Conservation (phyloP, 1,140 invertebrate species). For the Luehdorfia chinensis region DNA sequence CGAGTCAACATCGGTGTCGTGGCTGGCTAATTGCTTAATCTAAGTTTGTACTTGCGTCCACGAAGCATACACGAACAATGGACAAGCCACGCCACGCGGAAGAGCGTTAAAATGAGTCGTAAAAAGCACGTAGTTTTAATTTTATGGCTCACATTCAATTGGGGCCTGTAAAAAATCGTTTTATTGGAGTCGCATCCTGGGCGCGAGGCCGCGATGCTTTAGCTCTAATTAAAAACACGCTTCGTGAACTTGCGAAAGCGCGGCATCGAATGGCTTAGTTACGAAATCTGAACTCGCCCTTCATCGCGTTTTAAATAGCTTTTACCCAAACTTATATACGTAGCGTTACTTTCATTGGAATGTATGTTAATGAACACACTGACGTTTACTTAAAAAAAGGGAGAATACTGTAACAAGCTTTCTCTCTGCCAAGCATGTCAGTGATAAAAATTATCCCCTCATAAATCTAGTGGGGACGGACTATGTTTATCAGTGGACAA, state of each 20-base stretch:
- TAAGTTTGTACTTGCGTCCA: slow-evolving; percentile 47
- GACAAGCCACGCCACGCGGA: slow-evolving; percentile 52
- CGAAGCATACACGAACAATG: slow-evolving; percentile 49
- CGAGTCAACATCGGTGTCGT: slow-evolving; percentile 36
- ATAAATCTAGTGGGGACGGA: no score
- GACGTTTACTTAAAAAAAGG: no score
- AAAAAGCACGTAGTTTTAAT: slow-evolving; percentile 71
- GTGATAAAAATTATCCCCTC: no score
- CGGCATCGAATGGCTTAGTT: slow-evolving; percentile 26
- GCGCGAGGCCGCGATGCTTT: slow-evolving; percentile 55
- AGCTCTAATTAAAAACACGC: slow-evolving; percentile 68
- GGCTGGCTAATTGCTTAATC: slow-evolving; percentile 62
- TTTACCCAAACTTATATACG: no score
- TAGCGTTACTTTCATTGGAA: no score
- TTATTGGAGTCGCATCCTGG: slow-evolving; percentile 71
- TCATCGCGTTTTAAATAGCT: slow-evolving; percentile 15
- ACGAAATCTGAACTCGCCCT: slow-evolving; percentile 33
- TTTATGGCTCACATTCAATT: slow-evolving; percentile 71
- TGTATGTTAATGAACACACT: not conserved
- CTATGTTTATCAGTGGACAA: no score
- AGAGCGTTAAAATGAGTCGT: slow-evolving; percentile 64
- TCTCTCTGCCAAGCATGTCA: no score
- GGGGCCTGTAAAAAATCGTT: slow-evolving; percentile 70
- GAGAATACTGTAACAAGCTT: no score
- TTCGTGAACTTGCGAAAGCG: slow-evolving; percentile 52